Base-by-base conservation (phyloP, 1,140 invertebrate genomes). In the Achroia grisella region DNA sequence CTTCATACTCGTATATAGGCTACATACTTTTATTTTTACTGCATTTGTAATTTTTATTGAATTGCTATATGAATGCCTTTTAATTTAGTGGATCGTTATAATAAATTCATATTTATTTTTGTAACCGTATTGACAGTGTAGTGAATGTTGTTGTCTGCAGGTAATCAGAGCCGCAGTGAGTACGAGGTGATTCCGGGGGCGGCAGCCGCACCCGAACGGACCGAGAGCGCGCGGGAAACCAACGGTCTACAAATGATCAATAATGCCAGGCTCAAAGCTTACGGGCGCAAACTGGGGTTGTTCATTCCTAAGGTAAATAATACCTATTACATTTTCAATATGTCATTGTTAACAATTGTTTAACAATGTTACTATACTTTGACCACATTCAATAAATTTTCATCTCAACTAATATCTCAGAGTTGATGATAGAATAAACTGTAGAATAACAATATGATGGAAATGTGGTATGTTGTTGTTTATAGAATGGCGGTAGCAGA, bases 301-400 rank as follows among this genome's bases (percentile, higher is more conserved):
- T 75, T 78, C 49, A 87, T 87, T 65, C 84, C 86, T 54, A 86
- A 85, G 75, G 86, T 87, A 55, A n/a, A n/a, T 23, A 3, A 6
- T 23, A 23, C 6, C 6, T 23, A n/a, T n/a, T n/a, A n/a, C n/a
- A n/a, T n/a, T n/a, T n/a, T n/a, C n/a, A n/a, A n/a, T n/a, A n/a
- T n/a, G n/a, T n/a, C n/a, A n/a, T n/a, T n/a, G n/a, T n/a, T n/a
- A n/a, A n/a, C n/a, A n/a, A n/a, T n/a, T n/a, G n/a, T n/a, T n/a
- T n/a, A 23, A 6, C 6, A 23, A 23, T 3, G 17, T 23, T 23
- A 3, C 6, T 23, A 3, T 23, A 23, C 17, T 23, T 23, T 23
- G 17, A 6, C 2, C 17, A 23, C 17, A 23, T 23, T n/a, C n/a
- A n/a, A n/a, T n/a, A n/a, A n/a, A n/a, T n/a, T n/a, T n/a, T n/a